phyloP scores from a whole-genome alignment of 2,797 vertebrate genomes.

The Lateolabrax maculatus region DNA sequence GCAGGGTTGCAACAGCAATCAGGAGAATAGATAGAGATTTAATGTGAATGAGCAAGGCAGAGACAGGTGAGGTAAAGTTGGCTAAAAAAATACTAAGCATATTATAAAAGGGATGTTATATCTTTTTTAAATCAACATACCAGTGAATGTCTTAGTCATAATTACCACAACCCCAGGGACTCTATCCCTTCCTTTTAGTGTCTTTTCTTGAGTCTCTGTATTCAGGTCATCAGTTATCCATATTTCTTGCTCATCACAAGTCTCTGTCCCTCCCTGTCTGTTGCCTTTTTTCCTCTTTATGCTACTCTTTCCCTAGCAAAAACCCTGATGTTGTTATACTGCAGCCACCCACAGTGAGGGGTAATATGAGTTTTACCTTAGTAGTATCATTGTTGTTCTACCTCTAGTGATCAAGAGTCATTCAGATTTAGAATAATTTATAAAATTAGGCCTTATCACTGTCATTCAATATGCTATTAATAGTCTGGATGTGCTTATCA shows the following conservation, averaged over 20 bases:
- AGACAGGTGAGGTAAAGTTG: constrained; percentile 6
- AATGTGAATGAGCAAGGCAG: background rate
- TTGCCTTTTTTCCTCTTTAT: background rate
- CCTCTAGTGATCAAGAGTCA: constrained; percentile 10
- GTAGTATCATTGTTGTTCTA: background rate
- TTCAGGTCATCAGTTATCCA: constrained; percentile 33
- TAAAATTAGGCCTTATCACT: constrained; percentile 20
- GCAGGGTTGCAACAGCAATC: constrained; percentile 41
- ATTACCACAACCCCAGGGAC: background rate
- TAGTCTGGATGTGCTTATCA: constrained; percentile 35
- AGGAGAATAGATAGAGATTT: constrained; percentile 1
- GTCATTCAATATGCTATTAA: constrained; percentile 32
- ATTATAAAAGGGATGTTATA: background rate
- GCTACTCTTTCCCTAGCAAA: background rate
- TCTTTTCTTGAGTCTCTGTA: constrained; percentile 13
- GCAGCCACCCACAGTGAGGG: background rate
- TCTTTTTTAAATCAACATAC: background rate
- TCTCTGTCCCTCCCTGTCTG: background rate
- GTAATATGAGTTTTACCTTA: background rate
- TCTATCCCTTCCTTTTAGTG: background rate
- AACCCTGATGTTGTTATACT: background rate
- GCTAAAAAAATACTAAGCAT: background rate
- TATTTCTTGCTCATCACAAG: constrained; percentile 23
- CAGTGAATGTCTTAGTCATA: background rate
- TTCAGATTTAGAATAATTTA: constrained; percentile 28